phyloP scores from a whole-genome alignment of 2,797 vertebrate species.

The Pipistrellus pygmaeus region DNA sequence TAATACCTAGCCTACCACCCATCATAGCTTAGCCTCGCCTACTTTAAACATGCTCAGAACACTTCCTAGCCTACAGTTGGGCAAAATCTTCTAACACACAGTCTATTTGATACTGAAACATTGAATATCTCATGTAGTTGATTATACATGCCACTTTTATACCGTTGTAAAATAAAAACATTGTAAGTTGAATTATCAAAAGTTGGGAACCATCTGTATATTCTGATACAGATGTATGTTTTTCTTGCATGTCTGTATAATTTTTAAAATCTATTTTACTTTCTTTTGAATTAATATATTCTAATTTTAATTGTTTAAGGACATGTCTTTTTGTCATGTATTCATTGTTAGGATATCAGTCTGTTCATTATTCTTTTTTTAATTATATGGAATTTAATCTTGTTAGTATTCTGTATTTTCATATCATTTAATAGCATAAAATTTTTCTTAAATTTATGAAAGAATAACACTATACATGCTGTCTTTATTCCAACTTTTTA shows the following conservation, averaged over 20 bases:
- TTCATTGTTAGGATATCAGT: neutral
- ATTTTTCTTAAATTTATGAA: neutral
- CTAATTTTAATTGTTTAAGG: neutral
- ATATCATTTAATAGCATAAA: neutral
- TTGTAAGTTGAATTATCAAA: neutral
- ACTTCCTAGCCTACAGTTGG: neutral
- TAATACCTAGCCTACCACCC: neutral
- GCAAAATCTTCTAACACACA: neutral
- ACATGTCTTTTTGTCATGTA: neutral
- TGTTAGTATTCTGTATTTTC: neutral
- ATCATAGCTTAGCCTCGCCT: neutral
- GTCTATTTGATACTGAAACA: neutral
- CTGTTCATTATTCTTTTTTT: neutral
- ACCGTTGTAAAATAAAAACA: neutral
- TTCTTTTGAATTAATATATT: conserved; percentile 36
- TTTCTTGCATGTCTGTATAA: neutral
- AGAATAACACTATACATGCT: neutral
- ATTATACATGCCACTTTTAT: neutral
- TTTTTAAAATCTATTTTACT: neutral
- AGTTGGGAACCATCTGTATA: neutral
- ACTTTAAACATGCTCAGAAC: neutral
- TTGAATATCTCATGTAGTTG: neutral
- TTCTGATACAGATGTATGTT: neutral
- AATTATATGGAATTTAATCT: neutral
- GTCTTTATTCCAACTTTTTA: neutral